Conservation (phyloP, 2,797 vertebrate species). For the Gadopsis bispinosus region DNA sequence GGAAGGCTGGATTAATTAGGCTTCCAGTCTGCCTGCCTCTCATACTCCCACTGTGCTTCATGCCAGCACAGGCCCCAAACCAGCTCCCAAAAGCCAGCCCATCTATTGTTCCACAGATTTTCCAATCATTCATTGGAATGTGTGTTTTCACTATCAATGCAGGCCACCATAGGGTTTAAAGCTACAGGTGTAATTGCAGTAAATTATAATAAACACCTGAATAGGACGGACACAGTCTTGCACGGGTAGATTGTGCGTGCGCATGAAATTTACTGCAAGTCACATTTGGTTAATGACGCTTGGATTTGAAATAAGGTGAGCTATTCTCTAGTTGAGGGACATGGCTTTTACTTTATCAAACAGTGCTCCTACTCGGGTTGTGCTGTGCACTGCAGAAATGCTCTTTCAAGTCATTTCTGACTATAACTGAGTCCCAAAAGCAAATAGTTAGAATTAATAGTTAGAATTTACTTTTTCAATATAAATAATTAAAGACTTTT, state of each 20-base stretch:
- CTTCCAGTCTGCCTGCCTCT: slow-evolving; percentile 77
- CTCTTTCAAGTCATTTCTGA: neutral
- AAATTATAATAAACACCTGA: slow-evolving; percentile 47
- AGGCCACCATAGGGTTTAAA: slow-evolving; percentile 37
- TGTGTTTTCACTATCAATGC: slow-evolving; percentile 47
- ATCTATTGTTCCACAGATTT: slow-evolving; percentile 70
- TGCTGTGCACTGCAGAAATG: neutral
- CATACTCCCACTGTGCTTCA: slow-evolving; percentile 75
- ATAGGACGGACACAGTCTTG: slow-evolving; percentile 13
- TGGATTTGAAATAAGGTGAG: slow-evolving; percentile 13
- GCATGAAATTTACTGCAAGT: slow-evolving; percentile 1
- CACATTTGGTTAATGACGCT: slow-evolving; percentile 25
- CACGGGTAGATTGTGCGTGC: neutral
- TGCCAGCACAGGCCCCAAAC: slow-evolving; percentile 69
- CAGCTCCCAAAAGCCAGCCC: slow-evolving; percentile 60
- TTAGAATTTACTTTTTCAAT: too few relatives aligned
- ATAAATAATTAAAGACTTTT: neutral
- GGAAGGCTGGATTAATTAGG: slow-evolving; percentile 82
- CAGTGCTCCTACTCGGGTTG: neutral
- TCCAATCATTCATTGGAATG: slow-evolving; percentile 63
- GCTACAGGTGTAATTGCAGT: slow-evolving; percentile 19
- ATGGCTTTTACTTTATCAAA: neutral
- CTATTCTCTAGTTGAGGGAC: neutral
- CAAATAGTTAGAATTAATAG: too few relatives aligned
- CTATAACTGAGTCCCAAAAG: neutral